Conservation (phyloP, 2,113 vertebrate species). For the Cromileptes altivelis region DNA sequence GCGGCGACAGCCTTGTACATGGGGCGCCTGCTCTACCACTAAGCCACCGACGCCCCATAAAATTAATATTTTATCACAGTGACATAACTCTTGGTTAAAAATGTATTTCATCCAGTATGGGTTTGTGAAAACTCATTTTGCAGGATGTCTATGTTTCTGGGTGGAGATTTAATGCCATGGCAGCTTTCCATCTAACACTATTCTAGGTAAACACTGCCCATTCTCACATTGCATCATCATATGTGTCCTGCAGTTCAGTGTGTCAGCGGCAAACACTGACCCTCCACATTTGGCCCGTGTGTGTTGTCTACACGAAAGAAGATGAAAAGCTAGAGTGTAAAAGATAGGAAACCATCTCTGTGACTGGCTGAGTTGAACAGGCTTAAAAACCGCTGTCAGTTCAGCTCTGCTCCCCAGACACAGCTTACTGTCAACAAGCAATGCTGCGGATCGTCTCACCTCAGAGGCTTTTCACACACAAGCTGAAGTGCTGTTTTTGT, state of each 20-base stretch:
- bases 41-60: too few relatives aligned
- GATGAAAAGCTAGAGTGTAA: constrained; percentile 8
- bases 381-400: constrained; percentile 36
- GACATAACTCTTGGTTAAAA: neutral
- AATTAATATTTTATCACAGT: neutral
- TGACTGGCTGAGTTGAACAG: constrained; percentile 31
- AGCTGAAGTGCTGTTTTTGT: constrained; percentile 27
- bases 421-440: constrained; percentile 48
- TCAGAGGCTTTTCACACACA: constrained; percentile 32
- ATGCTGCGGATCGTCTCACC: constrained; percentile 19
- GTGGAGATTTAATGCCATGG: neutral
- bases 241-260: neutral
- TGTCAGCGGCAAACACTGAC: neutral
- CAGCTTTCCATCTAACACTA: neutral
- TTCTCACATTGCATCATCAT: neutral
- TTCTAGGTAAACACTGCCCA: neutral
- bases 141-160: constrained; percentile 9
- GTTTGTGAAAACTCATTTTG: neutral
- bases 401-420: constrained; percentile 26
- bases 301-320: neutral
- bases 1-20: too few relatives aligned
- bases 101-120: neutral
- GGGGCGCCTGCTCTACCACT: too few relatives aligned
- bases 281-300: neutral
- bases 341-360: constrained; percentile 3